phyloP scores from a whole-genome alignment of 2,797 vertebrate species.

The Lepilemur septentrionalis region DNA sequence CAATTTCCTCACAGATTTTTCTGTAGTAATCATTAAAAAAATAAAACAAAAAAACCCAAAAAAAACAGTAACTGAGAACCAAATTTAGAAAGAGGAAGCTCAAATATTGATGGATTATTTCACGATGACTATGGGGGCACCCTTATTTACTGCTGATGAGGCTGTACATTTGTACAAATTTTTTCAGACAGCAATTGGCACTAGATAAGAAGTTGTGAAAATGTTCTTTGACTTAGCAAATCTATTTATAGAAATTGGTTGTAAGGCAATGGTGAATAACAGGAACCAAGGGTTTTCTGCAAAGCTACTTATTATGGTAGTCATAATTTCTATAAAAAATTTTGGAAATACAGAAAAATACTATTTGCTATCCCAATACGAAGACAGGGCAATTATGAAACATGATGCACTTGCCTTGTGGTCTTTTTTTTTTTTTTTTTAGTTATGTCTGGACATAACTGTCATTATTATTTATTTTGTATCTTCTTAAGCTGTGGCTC shows the following conservation, averaged over 20 bases:
- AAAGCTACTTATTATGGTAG: background rate
- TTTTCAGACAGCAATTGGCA: background rate
- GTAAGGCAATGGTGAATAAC: background rate
- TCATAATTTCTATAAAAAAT: slow-evolving; percentile 1
- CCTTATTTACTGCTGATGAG: background rate
- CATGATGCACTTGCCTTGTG: background rate
- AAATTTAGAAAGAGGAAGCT: background rate
- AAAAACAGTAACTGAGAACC: background rate
- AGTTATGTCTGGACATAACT: background rate
- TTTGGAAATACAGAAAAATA: background rate
- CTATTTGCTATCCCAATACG: background rate
- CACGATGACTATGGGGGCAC: background rate
- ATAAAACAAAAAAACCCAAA: background rate
- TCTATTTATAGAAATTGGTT: background rate
- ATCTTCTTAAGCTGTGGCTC: background rate
- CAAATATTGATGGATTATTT: background rate
- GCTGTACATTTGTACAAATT: background rate
- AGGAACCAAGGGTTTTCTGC: background rate
- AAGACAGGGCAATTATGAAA: background rate
- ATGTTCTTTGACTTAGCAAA: background rate
- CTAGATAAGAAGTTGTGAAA: background rate
- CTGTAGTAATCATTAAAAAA: background rate
- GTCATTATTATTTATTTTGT: background rate
- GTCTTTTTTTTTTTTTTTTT: background rate
- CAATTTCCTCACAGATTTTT: background rate